These are phyloP conservation scores for Bergia puertoricense DNA, from an alignment of 92 coral and sea anemone genomes.

Conservation along the genomic window DNA sequence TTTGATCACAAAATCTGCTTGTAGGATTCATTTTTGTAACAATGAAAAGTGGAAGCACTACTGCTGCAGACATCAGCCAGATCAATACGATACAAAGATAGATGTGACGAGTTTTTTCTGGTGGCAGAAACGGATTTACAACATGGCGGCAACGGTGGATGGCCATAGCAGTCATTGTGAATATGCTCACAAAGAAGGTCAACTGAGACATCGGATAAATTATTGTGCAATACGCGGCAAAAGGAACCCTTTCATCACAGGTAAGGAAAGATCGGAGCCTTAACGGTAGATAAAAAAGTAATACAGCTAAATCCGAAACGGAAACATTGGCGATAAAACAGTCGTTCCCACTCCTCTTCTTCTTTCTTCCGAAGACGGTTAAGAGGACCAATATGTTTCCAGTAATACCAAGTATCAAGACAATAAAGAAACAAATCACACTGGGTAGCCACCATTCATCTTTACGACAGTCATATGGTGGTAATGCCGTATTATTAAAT, in stretches of 20 bases:
- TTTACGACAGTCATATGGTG: background rate
- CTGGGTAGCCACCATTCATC: background rate
- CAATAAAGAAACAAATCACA: background rate
- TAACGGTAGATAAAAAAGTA: slow-evolving; percentile 17
- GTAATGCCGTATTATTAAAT: background rate
- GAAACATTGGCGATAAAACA: slow-evolving; percentile 44
- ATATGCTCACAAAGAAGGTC: slow-evolving; percentile 38
- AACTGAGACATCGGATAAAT: slow-evolving; percentile 33
- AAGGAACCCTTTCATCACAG: background rate
- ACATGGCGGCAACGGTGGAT: slow-evolving; percentile 44
- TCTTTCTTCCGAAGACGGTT: slow-evolving; percentile 38
- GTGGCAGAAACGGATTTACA: slow-evolving; percentile 34
- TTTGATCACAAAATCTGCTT: background rate
- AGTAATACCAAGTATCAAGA: slow-evolving; percentile 7
- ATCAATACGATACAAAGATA: slow-evolving; percentile 5
- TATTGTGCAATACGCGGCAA: slow-evolving; percentile 22
- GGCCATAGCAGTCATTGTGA: slow-evolving; percentile 48
- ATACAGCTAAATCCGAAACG: slow-evolving; percentile 26
- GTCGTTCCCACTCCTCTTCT: slow-evolving; percentile 37
- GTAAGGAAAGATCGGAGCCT: background rate
- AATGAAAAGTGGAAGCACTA: background rate
- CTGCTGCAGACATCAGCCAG: slow-evolving; percentile 1
- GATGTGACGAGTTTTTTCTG: slow-evolving; percentile 12
- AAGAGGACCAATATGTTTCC: slow-evolving; percentile 24
- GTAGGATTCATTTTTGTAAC: background rate